Conservation (phyloP, 2,888 invertebrate species). For the Anodontia alba region DNA sequence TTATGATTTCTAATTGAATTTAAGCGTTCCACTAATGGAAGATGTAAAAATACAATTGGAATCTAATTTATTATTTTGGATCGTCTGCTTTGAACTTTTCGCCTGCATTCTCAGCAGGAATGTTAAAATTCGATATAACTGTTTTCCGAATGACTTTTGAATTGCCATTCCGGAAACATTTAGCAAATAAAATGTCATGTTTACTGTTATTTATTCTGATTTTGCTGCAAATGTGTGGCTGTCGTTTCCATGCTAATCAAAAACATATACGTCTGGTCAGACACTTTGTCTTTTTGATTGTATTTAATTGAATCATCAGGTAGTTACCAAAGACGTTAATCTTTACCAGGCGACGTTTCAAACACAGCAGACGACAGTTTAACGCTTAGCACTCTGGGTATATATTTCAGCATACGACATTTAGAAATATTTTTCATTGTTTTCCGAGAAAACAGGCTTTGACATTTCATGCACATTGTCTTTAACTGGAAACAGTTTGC, state of each 20-base stretch:
- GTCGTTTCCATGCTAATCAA: constrained; percentile 1
- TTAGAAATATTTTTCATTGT: too few species aligned
- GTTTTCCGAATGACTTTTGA: constrained; percentile 3
- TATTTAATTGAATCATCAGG: not conserved
- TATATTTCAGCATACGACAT: too few species aligned
- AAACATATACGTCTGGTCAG: constrained; percentile 11
- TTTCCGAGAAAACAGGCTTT: too few species aligned
- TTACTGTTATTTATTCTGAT: not conserved
- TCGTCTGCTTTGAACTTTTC: constrained; percentile 5
- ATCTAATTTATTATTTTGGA: not conserved
- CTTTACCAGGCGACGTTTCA: too few species aligned
- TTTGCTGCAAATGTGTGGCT: not conserved
- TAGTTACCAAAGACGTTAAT: not conserved
- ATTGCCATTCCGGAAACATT: not conserved
- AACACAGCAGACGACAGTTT: too few species aligned
- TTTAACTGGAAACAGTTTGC: too few species aligned
- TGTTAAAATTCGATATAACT: not conserved
- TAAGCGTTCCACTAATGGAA: too few species aligned
- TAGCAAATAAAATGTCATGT: not conserved
- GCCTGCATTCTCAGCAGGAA: constrained; percentile 8
- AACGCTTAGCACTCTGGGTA: too few species aligned
- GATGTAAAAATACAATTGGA: too few species aligned
- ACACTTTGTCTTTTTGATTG: not conserved
- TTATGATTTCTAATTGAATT: too few species aligned
- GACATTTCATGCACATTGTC: too few species aligned